phyloP scores from a whole-genome alignment of 2,888 invertebrate genomes.

The Polydrusus pterygomalis region DNA sequence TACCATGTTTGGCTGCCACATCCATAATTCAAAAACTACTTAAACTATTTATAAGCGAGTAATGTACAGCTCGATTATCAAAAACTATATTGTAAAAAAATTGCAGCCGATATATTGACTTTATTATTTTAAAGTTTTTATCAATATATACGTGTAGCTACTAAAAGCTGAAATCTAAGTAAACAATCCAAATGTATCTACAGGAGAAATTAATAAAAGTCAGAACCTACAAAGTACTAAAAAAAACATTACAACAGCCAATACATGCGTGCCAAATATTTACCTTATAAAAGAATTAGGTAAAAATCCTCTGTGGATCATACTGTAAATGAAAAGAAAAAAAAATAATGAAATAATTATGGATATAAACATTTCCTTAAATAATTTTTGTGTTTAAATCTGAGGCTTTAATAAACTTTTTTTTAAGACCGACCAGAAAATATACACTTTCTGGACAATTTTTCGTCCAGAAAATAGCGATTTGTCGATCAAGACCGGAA shows the following conservation, averaged over 20 bases:
- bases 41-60: constrained; percentile 28
- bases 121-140: neutral
- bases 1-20: constrained; percentile 20
- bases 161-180: constrained; percentile 3
- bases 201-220: neutral
- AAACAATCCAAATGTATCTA: too few species aligned
- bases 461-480: too few species aligned
- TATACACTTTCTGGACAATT: too few species aligned
- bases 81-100: neutral
- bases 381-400: too few species aligned
- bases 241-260: constrained; percentile 33
- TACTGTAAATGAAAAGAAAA: constrained; percentile 60
- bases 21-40: constrained; percentile 45
- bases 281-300: constrained; percentile 57
- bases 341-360: constrained; percentile 40
- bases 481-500: too few species aligned
- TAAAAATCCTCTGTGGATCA: constrained; percentile 32
- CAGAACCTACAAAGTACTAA: constrained; percentile 5
- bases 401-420: too few species aligned
- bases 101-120: constrained; percentile 2
- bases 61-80: neutral
- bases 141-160: constrained; percentile 6
- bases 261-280: constrained; percentile 47
- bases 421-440: too few species aligned
- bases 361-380: too few species aligned